Evolutionary conservation across 2,888 invertebrate species (phyloP).

Genomic region (Copidosoma aretas): DNA sequence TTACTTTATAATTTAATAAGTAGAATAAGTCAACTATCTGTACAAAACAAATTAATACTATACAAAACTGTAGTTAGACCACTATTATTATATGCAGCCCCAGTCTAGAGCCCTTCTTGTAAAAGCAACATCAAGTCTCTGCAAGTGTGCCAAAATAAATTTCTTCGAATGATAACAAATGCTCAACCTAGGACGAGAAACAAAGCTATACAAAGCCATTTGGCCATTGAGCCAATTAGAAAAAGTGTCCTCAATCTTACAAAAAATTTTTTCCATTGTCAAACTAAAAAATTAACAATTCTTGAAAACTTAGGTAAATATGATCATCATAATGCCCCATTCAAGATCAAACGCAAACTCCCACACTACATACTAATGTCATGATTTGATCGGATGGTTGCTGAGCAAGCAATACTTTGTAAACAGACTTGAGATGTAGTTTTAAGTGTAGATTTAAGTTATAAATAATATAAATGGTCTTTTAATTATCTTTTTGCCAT

Average conservation of each 20-base stretch:
- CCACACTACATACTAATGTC: conserved; percentile 9
- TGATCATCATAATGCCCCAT: conserved; percentile 2
- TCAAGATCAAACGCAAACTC: conserved; percentile 19
- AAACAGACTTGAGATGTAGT: too few species aligned
- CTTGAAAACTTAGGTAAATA: background rate
- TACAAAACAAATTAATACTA: conserved; percentile 39
- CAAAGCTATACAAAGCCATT: background rate
- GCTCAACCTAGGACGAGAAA: background rate
- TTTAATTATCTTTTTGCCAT: too few species aligned
- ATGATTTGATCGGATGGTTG: too few species aligned
- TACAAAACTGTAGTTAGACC: conserved; percentile 44
- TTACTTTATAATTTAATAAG: conserved; percentile 32
- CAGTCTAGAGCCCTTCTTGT: conserved; percentile 29
- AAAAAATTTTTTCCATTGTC: conserved; percentile 2
- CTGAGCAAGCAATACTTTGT: too few species aligned
- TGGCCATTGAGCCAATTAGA: background rate
- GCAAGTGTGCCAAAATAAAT: conserved; percentile 33
- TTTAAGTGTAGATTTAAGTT: too few species aligned
- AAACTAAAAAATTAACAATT: background rate
- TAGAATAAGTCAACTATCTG: conserved; percentile 16
- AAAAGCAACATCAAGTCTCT: conserved; percentile 28
- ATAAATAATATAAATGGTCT: too few species aligned
- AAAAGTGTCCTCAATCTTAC: background rate
- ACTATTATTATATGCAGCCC: conserved; percentile 34
- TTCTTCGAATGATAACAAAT: conserved; percentile 15